Conservation (phyloP, 2,113 vertebrate species). For the Zingel zingel region DNA sequence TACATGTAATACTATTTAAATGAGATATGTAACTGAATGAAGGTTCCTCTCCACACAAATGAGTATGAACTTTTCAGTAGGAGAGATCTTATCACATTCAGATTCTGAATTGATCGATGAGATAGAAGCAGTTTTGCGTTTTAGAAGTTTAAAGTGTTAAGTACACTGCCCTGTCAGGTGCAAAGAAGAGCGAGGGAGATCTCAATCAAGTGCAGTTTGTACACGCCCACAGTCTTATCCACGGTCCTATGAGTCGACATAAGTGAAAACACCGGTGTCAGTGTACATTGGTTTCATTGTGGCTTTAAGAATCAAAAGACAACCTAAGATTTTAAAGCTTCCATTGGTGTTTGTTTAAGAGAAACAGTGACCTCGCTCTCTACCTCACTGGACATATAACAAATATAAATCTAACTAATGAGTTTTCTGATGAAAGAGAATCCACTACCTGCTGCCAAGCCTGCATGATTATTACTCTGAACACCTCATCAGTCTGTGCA, state of each 20-base stretch:
- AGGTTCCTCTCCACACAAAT: not conserved
- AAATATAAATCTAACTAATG: not conserved
- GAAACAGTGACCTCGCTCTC: not conserved
- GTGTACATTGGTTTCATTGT: not conserved
- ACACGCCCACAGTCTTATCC: no score
- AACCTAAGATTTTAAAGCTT: not conserved
- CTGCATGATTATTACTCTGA: constrained; percentile 6
- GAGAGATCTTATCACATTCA: not conserved
- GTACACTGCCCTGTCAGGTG: not conserved
- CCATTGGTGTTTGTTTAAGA: not conserved
- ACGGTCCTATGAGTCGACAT: not conserved
- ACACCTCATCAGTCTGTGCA: not conserved
- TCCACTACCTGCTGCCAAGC: not conserved
- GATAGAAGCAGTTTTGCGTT: not conserved
- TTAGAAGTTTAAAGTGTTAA: not conserved
- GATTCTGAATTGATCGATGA: not conserved
- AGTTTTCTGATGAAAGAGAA: constrained; percentile 4
- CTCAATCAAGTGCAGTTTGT: not conserved
- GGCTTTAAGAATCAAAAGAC: not conserved
- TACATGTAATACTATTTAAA: not conserved
- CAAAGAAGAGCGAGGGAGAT: not conserved
- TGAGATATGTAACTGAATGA: not conserved
- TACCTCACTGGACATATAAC: no score
- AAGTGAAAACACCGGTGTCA: not conserved
- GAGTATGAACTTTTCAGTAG: not conserved